phyloP scores from a whole-genome alignment of 2,888 invertebrate genomes.

The Drosophila rellima region DNA sequence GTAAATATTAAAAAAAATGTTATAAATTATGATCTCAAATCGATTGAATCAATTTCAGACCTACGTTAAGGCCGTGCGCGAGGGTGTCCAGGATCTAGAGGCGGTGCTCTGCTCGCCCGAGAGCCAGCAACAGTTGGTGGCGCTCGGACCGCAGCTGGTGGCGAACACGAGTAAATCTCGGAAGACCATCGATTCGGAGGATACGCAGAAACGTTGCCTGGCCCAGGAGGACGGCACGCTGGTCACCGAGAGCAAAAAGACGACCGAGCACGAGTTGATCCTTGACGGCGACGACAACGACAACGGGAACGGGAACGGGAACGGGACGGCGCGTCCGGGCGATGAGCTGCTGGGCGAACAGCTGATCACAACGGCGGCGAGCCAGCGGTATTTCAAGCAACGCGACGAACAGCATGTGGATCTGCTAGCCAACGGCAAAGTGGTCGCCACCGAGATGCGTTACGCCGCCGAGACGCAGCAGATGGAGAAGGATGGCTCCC shows the following conservation, averaged over 20 bases:
- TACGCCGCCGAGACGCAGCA: constrained; percentile 93
- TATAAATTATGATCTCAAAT: no score
- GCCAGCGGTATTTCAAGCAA: constrained; percentile 89
- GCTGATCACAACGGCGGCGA: constrained; percentile 86
- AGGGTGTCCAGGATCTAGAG: constrained; percentile 89
- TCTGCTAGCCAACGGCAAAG: constrained; percentile 92
- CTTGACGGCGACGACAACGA: constrained; percentile 88
- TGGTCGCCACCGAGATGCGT: constrained; percentile 92
- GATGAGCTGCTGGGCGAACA: constrained; percentile 82
- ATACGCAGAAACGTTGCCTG: constrained; percentile 91
- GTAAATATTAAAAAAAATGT: no score
- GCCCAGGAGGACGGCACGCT: constrained; percentile 93
- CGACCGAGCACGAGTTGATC: constrained; percentile 93
- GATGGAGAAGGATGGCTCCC: constrained; percentile 89
- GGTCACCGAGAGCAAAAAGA: constrained; percentile 93
- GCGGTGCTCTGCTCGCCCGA: constrained; percentile 89
- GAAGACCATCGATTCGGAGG: constrained; percentile 95
- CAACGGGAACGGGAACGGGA: no score
- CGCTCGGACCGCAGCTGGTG: constrained; percentile 90
- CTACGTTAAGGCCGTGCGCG: constrained; percentile 90
- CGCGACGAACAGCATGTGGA: constrained; percentile 94
- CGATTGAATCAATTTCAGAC: constrained; percentile 86
- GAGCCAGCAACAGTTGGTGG: constrained; percentile 88
- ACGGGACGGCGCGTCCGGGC: constrained; percentile 85
- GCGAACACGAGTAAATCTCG: constrained; percentile 91